Percentiles rank a stretch among this genome's conserved stretches.
These are phyloP conservation scores for Pelmatolapia mariae DNA, from an alignment of 2,113 vertebrate genomes.

Conservation along the genomic window DNA sequence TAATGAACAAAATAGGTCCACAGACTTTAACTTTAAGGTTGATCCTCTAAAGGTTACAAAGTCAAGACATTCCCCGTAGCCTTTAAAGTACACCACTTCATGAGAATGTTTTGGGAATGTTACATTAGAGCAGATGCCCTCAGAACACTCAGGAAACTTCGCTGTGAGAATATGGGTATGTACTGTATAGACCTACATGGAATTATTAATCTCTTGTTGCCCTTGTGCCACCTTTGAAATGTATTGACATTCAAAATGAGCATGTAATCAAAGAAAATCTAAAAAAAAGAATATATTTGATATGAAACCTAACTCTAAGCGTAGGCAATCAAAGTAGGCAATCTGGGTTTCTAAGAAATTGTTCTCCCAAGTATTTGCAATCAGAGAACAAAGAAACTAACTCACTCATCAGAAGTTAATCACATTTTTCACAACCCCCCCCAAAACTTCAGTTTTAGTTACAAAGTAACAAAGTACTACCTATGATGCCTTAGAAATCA, in stretches of 20 bases:
- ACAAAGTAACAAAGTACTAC: background rate
- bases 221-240: background rate
- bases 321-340: background rate
- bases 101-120: background rate
- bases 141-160: background rate
- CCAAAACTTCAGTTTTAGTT: background rate
- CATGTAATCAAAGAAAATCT: background rate
- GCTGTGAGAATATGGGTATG: background rate
- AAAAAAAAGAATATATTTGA: background rate
- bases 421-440: background rate
- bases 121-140: background rate
- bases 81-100: background rate
- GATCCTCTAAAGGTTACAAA: background rate
- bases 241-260: background rate
- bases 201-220: background rate
- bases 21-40: background rate
- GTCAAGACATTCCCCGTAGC: background rate
- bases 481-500: background rate
- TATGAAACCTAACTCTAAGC: background rate
- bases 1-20: background rate
- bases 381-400: background rate
- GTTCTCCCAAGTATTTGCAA: background rate
- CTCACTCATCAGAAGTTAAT: background rate
- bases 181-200: background rate
- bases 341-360: background rate